Conservation (phyloP, 2,797 vertebrate genomes). For the Rhinoraja longicauda region DNA sequence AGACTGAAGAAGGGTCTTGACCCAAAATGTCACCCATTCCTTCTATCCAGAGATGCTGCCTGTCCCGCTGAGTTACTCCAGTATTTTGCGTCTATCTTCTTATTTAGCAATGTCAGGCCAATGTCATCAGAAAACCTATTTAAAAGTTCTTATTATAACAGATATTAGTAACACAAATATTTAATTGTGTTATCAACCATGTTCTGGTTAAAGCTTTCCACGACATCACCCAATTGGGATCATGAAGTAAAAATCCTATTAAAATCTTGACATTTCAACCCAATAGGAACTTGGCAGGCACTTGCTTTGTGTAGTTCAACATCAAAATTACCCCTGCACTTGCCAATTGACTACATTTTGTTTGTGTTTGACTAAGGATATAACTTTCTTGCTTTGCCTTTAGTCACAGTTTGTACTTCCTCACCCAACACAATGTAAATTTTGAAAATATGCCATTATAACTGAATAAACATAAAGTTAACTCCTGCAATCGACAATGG, state of each 20-base stretch:
- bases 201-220: background rate
- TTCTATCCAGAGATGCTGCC: too few species aligned
- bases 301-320: background rate
- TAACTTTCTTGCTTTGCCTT: background rate
- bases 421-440: background rate
- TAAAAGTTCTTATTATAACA: background rate
- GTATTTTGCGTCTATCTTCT: too few species aligned
- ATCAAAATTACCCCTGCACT: background rate
- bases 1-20: too few species aligned
- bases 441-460: too few species aligned
- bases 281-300: background rate
- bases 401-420: background rate
- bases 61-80: too few species aligned
- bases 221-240: background rate
- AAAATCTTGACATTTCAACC: background rate
- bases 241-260: background rate
- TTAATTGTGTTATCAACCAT: background rate
- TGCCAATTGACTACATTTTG: background rate
- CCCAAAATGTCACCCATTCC: too few species aligned
- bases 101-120: background rate
- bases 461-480: background rate
- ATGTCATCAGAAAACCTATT: background rate
- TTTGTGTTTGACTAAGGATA: too few species aligned
- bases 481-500: background rate
- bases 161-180: slow-evolving; percentile 31